These are phyloP conservation scores for Lepidochitona cinerea DNA, from an alignment of 2,888 invertebrate species.

Conservation along the genomic window DNA sequence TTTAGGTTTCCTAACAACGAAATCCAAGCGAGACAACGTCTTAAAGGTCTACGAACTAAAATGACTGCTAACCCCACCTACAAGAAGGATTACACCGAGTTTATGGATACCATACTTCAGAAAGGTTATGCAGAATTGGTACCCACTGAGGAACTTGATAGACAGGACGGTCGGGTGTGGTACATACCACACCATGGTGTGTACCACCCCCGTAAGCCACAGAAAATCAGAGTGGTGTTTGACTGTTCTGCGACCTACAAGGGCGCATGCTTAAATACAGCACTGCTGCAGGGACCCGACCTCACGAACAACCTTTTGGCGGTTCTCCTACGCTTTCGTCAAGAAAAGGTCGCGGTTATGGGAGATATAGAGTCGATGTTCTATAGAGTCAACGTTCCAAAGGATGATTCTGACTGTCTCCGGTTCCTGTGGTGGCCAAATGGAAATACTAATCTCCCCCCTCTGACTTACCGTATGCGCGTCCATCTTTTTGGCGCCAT, in stretches of 20 bases:
- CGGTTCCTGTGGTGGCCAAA: slow-evolving; percentile 32
- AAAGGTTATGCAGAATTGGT: slow-evolving; percentile 25
- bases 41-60: slow-evolving; percentile 19
- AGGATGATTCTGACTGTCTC: slow-evolving; percentile 16
- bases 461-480: slow-evolving; percentile 22
- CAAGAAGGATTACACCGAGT: slow-evolving; percentile 15
- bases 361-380: slow-evolving; percentile 34
- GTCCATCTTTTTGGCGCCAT: slow-evolving; percentile 38
- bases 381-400: too few relatives aligned
- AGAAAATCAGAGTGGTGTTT: slow-evolving; percentile 27
- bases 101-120: slow-evolving; percentile 16
- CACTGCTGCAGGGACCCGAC: slow-evolving; percentile 33
- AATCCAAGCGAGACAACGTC: slow-evolving; percentile 12
- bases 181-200: too few relatives aligned
- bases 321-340: slow-evolving; percentile 27
- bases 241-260: slow-evolving; percentile 34
- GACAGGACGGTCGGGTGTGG: too few relatives aligned
- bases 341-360: slow-evolving; percentile 19
- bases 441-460: slow-evolving; percentile 16
- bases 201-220: slow-evolving; percentile 26
- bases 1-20: slow-evolving; percentile 18
- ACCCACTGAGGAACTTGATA: background rate
- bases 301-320: slow-evolving; percentile 29
- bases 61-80: slow-evolving; percentile 4
- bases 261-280: slow-evolving; percentile 27